Conservation (phyloP, 2,113 vertebrate genomes). For the Felis chaus region DNA sequence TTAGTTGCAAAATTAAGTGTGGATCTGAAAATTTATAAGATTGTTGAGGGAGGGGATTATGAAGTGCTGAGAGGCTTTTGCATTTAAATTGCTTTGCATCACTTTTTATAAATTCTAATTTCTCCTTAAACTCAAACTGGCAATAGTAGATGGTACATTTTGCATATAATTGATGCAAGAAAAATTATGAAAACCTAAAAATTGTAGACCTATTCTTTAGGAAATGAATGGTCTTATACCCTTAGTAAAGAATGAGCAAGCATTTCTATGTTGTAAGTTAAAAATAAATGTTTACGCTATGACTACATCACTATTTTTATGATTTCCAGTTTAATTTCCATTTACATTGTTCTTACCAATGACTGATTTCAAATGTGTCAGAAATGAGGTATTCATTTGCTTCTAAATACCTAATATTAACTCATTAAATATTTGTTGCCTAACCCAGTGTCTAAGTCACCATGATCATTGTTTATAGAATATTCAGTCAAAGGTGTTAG, state of each 20-base stretch:
- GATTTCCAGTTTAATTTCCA: neutral
- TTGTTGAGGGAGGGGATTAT: neutral
- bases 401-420: neutral
- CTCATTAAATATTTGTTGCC: neutral
- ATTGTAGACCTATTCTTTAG: neutral
- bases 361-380: neutral
- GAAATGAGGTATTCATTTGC: neutral
- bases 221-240: neutral
- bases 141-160: neutral
- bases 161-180: neutral
- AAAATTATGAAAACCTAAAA: neutral
- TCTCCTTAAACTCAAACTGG: neutral
- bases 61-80: neutral
- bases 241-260: neutral
- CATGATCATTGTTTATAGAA: neutral
- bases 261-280: neutral
- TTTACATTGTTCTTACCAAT: neutral
- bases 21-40: neutral
- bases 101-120: neutral
- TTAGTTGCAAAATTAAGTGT: neutral
- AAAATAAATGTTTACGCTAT: conserved; percentile 7
- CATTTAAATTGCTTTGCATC: neutral
- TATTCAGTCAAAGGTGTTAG: neutral
- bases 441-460: neutral
- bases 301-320: neutral